A percentile compares a stretch with the other conserved stretches of the same genome.
Evolutionary conservation across 2,888 invertebrate species (phyloP).

Genomic region (Pristionchus entomophagus): DNA sequence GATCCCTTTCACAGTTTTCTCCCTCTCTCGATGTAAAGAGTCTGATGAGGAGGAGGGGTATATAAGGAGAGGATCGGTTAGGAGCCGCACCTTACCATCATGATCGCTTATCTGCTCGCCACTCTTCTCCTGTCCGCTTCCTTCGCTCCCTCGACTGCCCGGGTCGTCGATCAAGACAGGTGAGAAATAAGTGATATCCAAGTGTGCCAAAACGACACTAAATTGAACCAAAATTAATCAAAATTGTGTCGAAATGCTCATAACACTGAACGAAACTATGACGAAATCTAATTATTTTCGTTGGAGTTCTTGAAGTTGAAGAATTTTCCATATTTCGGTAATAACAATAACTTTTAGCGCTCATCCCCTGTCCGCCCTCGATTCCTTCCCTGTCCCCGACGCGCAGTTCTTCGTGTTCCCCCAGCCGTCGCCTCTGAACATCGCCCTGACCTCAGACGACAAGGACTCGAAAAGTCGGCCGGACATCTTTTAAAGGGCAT

Average conservation of each 20-base stretch:
- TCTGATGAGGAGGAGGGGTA: neutral
- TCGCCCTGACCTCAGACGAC: neutral
- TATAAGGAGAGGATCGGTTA: slow-evolving; percentile 25
- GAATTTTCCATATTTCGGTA: no score
- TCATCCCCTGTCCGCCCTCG: neutral
- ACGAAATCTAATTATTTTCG: no score
- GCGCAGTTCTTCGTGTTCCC: slow-evolving; percentile 30
- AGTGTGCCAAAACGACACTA: no score
- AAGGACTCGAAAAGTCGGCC: neutral
- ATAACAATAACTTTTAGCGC: neutral
- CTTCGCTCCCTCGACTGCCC: neutral
- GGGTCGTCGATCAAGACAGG: slow-evolving; percentile 32
- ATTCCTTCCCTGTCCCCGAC: slow-evolving; percentile 31
- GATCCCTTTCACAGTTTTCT: neutral
- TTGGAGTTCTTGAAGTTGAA: no score
- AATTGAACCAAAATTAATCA: neutral
- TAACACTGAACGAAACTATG: no score
- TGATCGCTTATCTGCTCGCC: slow-evolving; percentile 37
- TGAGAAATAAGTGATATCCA: no score
- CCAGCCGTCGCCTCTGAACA: neutral
- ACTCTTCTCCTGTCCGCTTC: slow-evolving; percentile 24
- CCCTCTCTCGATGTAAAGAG: slow-evolving; percentile 17
- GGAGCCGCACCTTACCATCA: neutral
- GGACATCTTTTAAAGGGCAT: slow-evolving; percentile 24
- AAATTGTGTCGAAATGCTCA: no score